Base-by-base conservation (phyloP, 2,113 vertebrate genomes). In the Dendropsophus ebraccatus region DNA sequence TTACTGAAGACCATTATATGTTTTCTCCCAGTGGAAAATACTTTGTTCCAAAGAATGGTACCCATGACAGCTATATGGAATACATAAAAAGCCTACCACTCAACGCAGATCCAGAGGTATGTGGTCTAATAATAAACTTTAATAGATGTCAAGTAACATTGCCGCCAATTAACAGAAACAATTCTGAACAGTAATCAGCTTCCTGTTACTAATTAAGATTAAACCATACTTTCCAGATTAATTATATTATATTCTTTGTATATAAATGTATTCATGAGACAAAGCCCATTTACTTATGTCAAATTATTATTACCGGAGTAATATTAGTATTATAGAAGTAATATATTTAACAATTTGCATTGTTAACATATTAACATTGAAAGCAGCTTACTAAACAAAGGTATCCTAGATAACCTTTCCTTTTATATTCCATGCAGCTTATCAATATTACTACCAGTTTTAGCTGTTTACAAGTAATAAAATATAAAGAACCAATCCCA, bases 61-160 rank as follows among this genome's bases (percentile, higher is more conserved):
- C 62, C 87, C 90, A 85, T 73, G 83, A 81, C 85, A 89, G 83
- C 89, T 92, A 89, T 83, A 90, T 90, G 87, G 89, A 90, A 54
- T 88, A 89, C 0, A 7, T 92, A 77, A 91, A 88, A 90, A 88
- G 69, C 87, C 90, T 89, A 67, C 90, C 88, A n/a, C 80, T 90
- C 84, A 91, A 91, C 83, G 88, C 88, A 65, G 84, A 82, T 49
- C 91, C 88, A 80, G 89, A 91, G 73, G 90, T 90, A 88, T 91
- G 89, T 84, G 88, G 89, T 82, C 88, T 77, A 16, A 84, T 32
- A 62, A 49, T 52, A 69, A 69, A 73, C 28, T 50, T 52, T 75
- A 23, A 80, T 60, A 45, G 32, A 58, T 58, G 52, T 35, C 52
- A 79, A 79, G 76, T 77, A 80, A 0, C 83, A 91, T 90, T 90